Evolutionary conservation across 2,888 invertebrate genomes (phyloP), one percentile per base, ranked within the genome.

Genomic region (Chaetogeoica ovagalla): DNA sequence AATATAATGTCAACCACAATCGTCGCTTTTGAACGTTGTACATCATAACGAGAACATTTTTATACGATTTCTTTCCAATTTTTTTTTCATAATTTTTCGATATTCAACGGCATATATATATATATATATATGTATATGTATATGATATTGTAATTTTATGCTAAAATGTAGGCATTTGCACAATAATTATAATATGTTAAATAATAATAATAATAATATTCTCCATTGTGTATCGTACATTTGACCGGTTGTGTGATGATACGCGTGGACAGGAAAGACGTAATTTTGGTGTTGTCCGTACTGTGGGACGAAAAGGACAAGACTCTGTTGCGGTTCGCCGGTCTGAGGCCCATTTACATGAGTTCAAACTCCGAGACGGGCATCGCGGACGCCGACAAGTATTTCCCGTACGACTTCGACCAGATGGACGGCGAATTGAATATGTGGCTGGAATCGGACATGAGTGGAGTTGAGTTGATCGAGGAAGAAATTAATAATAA

Each of bases 371-470:
- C 90, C 0, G 90, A 90, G 5, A 87, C 88, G 55, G 93, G 93
- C 0, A 88, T 87, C 48, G 87, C 87, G 70, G 92, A 94, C 84
- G 90, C 91, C 79, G 86, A 87, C 4, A 85, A 88, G 81, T 92
- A 92, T 88, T 94, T 94, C 86, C 92, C 93, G 0, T 87, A 89
- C 2, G 91, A 89, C 1, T 91, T 90, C 85, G 90, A 89, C 83
- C 88, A 82, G 9, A 81, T 82, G n/a, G 84, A 84, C 43, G 84
- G 83, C 43, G 83, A 83, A 60, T 83, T 74, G 48, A 81, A 82
- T 2, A 71, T 72, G 21, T 83, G 83, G 43, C 82, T 71, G 19
- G 76, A 17, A 7, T 30, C 30, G 21, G 83, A 81, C 7, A 82
- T 82, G 6, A 86, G 48, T 11, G 48, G 13, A 11, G 3, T 48